Base-by-base conservation (phyloP, 2,888 invertebrate species). In the Oscheius sp. region DNA sequence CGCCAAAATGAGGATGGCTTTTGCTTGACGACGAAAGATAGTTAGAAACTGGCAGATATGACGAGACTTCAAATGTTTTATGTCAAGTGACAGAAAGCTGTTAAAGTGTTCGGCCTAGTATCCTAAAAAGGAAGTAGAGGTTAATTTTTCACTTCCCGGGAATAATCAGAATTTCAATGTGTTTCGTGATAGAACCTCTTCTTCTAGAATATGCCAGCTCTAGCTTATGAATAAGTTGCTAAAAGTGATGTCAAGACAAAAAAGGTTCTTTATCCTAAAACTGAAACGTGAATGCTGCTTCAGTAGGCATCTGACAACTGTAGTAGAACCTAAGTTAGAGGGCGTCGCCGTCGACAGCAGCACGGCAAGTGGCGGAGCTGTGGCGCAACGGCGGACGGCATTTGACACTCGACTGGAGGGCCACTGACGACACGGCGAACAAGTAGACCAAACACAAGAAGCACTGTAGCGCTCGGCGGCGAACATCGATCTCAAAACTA, bases 371-470 rank as follows among this genome's bases (percentile, higher is more conserved):
- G 68, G 68, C 68, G 68, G 55, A 35, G 68, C 53, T 55, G 68
- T 68, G 68, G 68, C 68, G 55, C 55, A 68, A 68, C 68, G 68
- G 68, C 68, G 68, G 68, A 68, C 68, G 68, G 68, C 68, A 68
- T 68, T 68, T 68, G 68, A 68, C 68, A 68, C 68, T 68, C 68
- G 68, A 68, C 68, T 68, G 68, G 68, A 68, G 68, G 55, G 68
- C 68, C 55, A 68, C 68, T 68, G 68, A 68, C 68, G 68, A 68
- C 68, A 68, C 55, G 68, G 53, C 55, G 68, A 68, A 68, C 68
- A 68, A 68, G 68, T 68, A 68, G 68, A 55, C 68, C 68, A 68
- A 68, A 68, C 68, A 68, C 55, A 55, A 68, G 68, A 68, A 68
- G 68, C 68, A 68, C 68, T 68, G 68, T 68, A 68, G 53, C 68